phyloP scores from a whole-genome alignment of 1,140 invertebrate genomes.

The Frieseomelitta varia region DNA sequence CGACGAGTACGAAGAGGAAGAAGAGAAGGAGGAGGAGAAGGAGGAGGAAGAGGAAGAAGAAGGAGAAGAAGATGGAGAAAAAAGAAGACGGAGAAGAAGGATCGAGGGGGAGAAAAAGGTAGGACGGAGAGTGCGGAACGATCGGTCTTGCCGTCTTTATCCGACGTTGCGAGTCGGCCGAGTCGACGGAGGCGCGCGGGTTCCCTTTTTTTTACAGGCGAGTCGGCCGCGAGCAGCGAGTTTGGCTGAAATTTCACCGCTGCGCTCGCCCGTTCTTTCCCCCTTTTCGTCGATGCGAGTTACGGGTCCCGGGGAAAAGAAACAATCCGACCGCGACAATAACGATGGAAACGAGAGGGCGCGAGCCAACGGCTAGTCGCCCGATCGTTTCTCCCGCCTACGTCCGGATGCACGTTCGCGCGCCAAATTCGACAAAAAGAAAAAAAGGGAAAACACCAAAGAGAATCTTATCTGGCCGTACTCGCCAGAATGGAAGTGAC shows the following conservation, averaged over 20 bases:
- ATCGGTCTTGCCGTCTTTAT: slow-evolving; percentile 71
- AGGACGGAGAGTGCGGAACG: slow-evolving; percentile 36
- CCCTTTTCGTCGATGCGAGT: slow-evolving; percentile 41
- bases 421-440: background rate
- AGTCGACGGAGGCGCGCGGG: slow-evolving; percentile 49
- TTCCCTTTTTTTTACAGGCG: slow-evolving; percentile 67
- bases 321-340: slow-evolving; percentile 53
- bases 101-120: slow-evolving; percentile 54
- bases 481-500: background rate
- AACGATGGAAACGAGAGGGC: slow-evolving; percentile 49
- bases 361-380: slow-evolving; percentile 19
- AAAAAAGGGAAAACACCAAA: no score
- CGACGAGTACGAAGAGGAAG: background rate
- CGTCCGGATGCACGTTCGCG: background rate
- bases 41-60: background rate
- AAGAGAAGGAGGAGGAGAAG: background rate
- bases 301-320: slow-evolving; percentile 48
- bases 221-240: slow-evolving; percentile 58
- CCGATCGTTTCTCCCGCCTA: slow-evolving; percentile 24
- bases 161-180: slow-evolving; percentile 62
- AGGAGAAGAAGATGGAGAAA: background rate
- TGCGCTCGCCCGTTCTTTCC: slow-evolving; percentile 13
- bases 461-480: background rate
- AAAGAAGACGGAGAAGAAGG: background rate
- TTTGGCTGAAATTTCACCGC: slow-evolving; percentile 77